Base-by-base conservation (phyloP, 2,888 invertebrate genomes). In the Caenorhabditis becei region DNA sequence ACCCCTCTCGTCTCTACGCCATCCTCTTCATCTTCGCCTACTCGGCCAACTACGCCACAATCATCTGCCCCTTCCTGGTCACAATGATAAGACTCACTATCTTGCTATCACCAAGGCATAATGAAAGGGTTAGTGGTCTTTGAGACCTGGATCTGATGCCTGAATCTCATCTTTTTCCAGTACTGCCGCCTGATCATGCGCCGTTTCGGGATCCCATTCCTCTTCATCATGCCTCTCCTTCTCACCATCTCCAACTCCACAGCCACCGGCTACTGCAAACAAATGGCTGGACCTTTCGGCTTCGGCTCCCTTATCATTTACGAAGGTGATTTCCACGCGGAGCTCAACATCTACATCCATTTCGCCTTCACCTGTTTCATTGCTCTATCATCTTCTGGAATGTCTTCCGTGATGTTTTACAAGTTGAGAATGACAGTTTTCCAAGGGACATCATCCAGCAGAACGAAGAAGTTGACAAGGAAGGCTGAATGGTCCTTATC, bases 21-120 rank as follows among this genome's bases (percentile, higher is more conserved):
- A 3, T 66, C 0, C 37, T 80, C 3, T n/a, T 74, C 20, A 28
- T 80, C 18, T 74, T 49, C 61, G 51, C 69, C 0, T 80, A 74
- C 18, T 51, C 37, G 35, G 49, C 61, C 44, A 80, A 80, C 37
- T 74, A 53, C n/a, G 51, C 49, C 1, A 65, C 65, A 1, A 80
- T 80, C 32, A 65, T 74, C 10, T 74, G 74, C 11, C 80, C 80
- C 1, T 80, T 80, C 20, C 14, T 80, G 28, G 63, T 80, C 10
- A 69, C 67, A 20, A 20, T 80, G 14, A 51, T 80, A 24, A 28
- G 80, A 62, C 16, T 80, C 23, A 65, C 67, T 1, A 66, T 80
- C n/a, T 26, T 80, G 18, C n/a, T 80, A 16, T 69, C 74, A 16
- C 80, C 80, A 16, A 62, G 66, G 41, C 62, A 62, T 23, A 74